These are phyloP conservation scores for Salmo trutta DNA, from an alignment of 2,797 vertebrate species.

Conservation along the genomic window DNA sequence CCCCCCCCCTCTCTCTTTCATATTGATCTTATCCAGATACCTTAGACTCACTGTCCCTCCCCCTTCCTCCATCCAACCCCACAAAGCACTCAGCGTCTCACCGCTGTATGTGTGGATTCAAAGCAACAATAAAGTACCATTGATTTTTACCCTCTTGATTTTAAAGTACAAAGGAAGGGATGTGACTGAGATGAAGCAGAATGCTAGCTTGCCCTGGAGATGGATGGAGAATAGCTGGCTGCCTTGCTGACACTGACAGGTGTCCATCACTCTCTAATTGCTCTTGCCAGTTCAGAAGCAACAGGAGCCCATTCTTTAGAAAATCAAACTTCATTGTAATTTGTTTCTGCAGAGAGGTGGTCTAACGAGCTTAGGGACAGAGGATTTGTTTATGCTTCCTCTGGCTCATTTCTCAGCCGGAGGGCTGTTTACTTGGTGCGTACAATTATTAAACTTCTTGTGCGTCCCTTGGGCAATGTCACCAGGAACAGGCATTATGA, in stretches of 20 bases:
- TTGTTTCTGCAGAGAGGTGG: conserved; percentile 50
- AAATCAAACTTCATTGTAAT: conserved; percentile 58
- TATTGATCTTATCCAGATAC: no score
- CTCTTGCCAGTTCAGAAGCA: conserved; percentile 41
- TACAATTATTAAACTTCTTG: conserved; percentile 58
- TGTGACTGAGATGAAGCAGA: conserved; percentile 1
- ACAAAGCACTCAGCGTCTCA: conserved; percentile 44
- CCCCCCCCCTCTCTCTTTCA: no score
- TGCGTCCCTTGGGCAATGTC: conserved; percentile 56
- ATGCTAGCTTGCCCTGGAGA: conserved; percentile 29
- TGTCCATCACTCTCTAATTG: conserved; percentile 50
- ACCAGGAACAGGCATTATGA: conserved; percentile 33
- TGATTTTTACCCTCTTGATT: conserved; percentile 46
- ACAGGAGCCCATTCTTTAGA: conserved; percentile 24
- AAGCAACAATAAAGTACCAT: conserved; percentile 61
- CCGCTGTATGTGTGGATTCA: conserved; percentile 46
- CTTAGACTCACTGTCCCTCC: no score
- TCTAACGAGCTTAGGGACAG: conserved; percentile 61
- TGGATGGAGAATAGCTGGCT: conserved; percentile 29
- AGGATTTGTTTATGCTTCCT: conserved; percentile 58
- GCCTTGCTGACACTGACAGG: conserved; percentile 34
- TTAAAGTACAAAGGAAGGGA: conserved; percentile 65
- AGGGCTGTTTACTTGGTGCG: conserved; percentile 59
- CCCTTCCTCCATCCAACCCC: conserved; percentile 21
- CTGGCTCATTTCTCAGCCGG: conserved; percentile 61